Conservation (phyloP, 2,113 vertebrate species). For the Ellobius talpinus region DNA sequence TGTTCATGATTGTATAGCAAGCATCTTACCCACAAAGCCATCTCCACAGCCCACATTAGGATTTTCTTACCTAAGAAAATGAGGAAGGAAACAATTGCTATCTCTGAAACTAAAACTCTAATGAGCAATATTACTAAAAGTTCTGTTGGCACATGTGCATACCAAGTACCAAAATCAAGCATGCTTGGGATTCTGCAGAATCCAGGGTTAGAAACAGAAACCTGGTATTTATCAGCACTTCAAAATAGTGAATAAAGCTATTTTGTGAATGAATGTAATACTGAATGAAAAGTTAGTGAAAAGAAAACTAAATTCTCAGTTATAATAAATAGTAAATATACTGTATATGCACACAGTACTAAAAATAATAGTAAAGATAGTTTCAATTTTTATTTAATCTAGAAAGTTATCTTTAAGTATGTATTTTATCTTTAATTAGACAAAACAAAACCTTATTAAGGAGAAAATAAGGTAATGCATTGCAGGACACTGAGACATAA, state of each 20-base stretch:
- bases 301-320: not conserved
- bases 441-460: not conserved
- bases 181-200: not conserved
- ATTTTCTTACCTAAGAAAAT: slow-evolving; percentile 24
- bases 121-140: not conserved
- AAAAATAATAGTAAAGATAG: not conserved
- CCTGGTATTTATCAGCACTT: not conserved
- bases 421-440: not conserved
- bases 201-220: not conserved
- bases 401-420: not conserved
- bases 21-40: not conserved
- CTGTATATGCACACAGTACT: not conserved
- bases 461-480: not conserved
- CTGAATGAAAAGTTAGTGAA: not conserved
- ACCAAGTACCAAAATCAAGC: not conserved
- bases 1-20: not conserved
- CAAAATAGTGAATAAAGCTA: not conserved
- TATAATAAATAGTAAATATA: not conserved
- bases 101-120: slow-evolving; percentile 7
- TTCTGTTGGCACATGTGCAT: not conserved
- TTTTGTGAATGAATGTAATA: not conserved
- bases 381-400: not conserved
- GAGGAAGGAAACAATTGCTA: not conserved
- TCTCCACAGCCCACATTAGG: not conserved
- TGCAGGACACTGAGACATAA: not conserved